Percentiles rank a stretch among this genome's conserved stretches.
Evolutionary conservation across 92 coral and sea anemone genomes (phyloP).

Genomic region (Pocillopora grandis): DNA sequence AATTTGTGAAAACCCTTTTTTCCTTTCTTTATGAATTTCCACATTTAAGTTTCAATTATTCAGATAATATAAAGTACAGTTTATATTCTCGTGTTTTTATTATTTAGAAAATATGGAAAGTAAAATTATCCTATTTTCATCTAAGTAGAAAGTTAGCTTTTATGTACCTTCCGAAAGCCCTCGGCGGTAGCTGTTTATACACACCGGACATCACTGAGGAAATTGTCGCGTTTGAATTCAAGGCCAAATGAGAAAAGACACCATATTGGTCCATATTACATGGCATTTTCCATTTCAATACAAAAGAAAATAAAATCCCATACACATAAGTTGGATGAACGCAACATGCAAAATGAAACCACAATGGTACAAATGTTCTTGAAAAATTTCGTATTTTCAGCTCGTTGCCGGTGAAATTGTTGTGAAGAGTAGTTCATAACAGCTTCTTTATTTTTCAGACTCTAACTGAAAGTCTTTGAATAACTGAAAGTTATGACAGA

Average conservation of each 20-base stretch:
- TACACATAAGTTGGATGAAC: not conserved
- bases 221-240: not conserved
- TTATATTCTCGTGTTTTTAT: no score
- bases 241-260: not conserved
- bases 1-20: no score
- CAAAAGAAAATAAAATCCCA: not conserved
- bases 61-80: no score
- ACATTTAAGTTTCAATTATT: no score
- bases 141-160: no score
- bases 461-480: not conserved
- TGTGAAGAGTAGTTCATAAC: not conserved
- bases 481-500: not conserved
- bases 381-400: conserved; percentile 1
- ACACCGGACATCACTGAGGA: no score
- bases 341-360: not conserved
- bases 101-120: no score
- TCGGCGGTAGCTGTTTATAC: no score
- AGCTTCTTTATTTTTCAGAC: not conserved
- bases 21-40: no score
- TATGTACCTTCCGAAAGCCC: no score
- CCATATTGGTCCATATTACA: not conserved
- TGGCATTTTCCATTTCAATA: not conserved
- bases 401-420: not conserved
- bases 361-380: not conserved
- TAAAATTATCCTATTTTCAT: no score